Evolutionary conservation across 2,888 invertebrate genomes (phyloP).

Genomic region (Pammene aurita): DNA sequence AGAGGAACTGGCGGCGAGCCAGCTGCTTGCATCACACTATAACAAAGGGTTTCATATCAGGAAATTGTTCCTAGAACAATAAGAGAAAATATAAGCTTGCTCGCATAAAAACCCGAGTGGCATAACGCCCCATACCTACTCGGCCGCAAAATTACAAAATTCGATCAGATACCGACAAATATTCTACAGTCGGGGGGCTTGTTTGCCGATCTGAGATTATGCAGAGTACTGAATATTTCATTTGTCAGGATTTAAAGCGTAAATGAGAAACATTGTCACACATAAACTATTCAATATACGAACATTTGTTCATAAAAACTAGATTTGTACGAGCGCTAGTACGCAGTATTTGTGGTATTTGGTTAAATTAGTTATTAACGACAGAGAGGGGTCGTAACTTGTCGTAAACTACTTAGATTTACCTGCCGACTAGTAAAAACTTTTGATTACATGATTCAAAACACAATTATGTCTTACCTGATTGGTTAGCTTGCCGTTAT

Average conservation of each 20-base stretch:
- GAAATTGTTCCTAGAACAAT: slow-evolving; percentile 76
- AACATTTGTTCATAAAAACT: slow-evolving; percentile 19
- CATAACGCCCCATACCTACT: slow-evolving; percentile 44
- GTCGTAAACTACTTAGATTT: too few relatives aligned
- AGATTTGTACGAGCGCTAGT: not conserved
- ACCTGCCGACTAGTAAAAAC: too few relatives aligned
- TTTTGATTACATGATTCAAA: too few relatives aligned
- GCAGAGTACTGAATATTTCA: slow-evolving; percentile 11
- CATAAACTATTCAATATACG: slow-evolving; percentile 30
- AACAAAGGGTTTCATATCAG: slow-evolving; percentile 78
- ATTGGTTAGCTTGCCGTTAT: too few relatives aligned
- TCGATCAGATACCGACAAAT: slow-evolving; percentile 35
- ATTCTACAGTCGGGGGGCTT: slow-evolving; percentile 2
- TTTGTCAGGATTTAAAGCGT: slow-evolving; percentile 18
- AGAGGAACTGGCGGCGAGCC: slow-evolving; percentile 71
- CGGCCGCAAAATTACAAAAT: slow-evolving; percentile 49
- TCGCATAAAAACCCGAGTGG: slow-evolving; percentile 55
- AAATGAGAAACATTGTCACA: slow-evolving; percentile 3
- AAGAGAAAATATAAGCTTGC: slow-evolving; percentile 62
- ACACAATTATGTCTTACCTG: too few relatives aligned
- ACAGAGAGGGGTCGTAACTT: too few relatives aligned
- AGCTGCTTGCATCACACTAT: slow-evolving; percentile 74
- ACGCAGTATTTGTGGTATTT: slow-evolving; percentile 16
- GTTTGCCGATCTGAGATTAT: slow-evolving; percentile 17
- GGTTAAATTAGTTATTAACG: not conserved